A percentile compares a stretch with the other conserved stretches of the same genome.
Conservation (phyloP, 2,113 vertebrate species). For the Puma concolor region DNA sequence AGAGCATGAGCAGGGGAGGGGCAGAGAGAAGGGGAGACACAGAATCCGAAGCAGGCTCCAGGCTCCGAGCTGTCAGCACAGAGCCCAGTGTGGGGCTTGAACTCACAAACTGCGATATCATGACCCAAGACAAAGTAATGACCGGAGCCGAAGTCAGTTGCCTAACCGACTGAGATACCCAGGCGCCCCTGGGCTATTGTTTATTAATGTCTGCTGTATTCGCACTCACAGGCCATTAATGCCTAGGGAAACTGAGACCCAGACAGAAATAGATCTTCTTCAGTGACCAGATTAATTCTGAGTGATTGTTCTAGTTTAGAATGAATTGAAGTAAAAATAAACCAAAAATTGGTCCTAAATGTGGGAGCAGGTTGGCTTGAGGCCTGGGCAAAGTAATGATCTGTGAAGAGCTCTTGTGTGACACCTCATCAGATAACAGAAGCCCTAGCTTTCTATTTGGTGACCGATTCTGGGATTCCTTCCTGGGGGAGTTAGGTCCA, state of each 20-base stretch:
- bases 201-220: neutral
- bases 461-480: neutral
- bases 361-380: neutral
- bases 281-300: neutral
- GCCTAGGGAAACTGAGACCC: neutral
- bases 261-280: neutral
- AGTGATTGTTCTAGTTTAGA: neutral
- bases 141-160: no score
- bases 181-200: neutral
- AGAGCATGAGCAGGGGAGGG: no score
- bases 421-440: neutral
- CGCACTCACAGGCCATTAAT: neutral
- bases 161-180: no score
- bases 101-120: no score
- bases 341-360: neutral
- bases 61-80: no score
- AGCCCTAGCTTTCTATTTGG: neutral
- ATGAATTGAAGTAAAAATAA: neutral
- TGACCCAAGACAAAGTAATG: no score
- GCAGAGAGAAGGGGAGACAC: no score
- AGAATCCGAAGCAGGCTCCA: no score
- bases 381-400: neutral
- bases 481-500: neutral
- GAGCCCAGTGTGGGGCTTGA: no score
- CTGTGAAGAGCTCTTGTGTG: neutral